phyloP scores from a whole-genome alignment of 2,888 invertebrate species.

The Allophyes oxyacanthae region DNA sequence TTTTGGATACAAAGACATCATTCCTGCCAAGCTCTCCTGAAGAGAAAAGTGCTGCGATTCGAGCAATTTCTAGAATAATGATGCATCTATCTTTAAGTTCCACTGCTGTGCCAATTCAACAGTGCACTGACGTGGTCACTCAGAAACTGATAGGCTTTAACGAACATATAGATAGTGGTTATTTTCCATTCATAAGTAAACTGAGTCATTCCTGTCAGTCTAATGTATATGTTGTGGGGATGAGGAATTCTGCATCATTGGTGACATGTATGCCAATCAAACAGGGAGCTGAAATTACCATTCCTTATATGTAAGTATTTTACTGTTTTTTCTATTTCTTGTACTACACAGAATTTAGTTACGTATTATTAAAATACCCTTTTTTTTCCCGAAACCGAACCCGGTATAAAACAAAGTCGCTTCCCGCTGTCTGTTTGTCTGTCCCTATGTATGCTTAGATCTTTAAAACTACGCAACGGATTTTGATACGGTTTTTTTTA shows the following conservation, averaged over 20 bases:
- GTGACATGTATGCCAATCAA: conserved; percentile 25
- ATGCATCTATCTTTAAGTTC: conserved; percentile 29
- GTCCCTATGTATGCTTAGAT: too few species aligned
- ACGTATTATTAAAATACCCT: too few species aligned
- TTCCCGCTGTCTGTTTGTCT: too few species aligned
- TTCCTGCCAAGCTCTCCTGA: conserved; percentile 23
- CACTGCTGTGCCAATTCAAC: conserved; percentile 20
- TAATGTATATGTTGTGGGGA: conserved; percentile 12
- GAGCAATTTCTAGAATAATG: conserved; percentile 31
- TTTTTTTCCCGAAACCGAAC: too few species aligned
- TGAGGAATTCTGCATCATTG: conserved; percentile 21
- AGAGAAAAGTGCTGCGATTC: conserved; percentile 22
- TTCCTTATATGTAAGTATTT: conserved; percentile 20
- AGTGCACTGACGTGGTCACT: not conserved
- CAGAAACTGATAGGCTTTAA: rapidly evolving
- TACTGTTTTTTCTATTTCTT: too few species aligned
- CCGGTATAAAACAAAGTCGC: too few species aligned
- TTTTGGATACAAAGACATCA: conserved; percentile 21
- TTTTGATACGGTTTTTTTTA: too few species aligned
- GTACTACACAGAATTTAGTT: too few species aligned
- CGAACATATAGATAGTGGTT: conserved; percentile 15
- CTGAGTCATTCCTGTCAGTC: conserved; percentile 21
- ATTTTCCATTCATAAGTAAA: conserved; percentile 32
- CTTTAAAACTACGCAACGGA: too few species aligned
- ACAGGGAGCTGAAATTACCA: conserved; percentile 19